Evolutionary conservation across 2,797 vertebrate species (phyloP), one percentile per base, ranked within the genome.

Genomic region (Limnodromus scolopaceus): DNA sequence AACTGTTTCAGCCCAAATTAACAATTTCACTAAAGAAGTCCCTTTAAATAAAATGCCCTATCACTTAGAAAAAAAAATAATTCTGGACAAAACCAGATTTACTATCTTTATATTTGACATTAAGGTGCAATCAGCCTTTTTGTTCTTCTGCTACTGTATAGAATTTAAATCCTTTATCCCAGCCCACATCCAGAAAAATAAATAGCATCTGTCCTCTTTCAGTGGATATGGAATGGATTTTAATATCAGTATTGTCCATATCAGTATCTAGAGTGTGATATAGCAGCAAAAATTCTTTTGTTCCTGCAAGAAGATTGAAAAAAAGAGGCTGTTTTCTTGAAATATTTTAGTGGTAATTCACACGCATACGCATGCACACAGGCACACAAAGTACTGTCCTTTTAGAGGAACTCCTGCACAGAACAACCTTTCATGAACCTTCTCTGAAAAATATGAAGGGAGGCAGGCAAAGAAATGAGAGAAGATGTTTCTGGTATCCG

Each of bases 321-420:
- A 39, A 71, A 45, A 28, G 10, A 80, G 9, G 1, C 3, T 79
- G 1, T 18, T 83, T 1, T 64, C 13, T 38, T 77, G 30, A 89
- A 69, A 57, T 49, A 48, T 39, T 66, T 86, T 9, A 27, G 6
- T 58, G 10, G 11, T 17, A 46, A 41, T 34, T 89, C 17, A 22
- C 25, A 68, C 0, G 1, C 28, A 22, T 43, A 39, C 3, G 27
- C 6, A 39, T 0, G 0, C n/a, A 76, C 9, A 45, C 2, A 58
- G 6, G 8, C 20, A 13, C 53, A 63, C 7, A 30, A 81, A 61
- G 7, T 30, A 25, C 7, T 34, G 11, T 64, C 7, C 10, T 32
- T 81, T 78, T 30, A 93, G 19, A 60, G 8, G 15, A 83, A 53
- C 15, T 49, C 60, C 4, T 53, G 9, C 11, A 24, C 32, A 49